These are phyloP conservation scores for Platichthys flesus DNA, from an alignment of 2,113 vertebrate genomes.

Conservation along the genomic window DNA sequence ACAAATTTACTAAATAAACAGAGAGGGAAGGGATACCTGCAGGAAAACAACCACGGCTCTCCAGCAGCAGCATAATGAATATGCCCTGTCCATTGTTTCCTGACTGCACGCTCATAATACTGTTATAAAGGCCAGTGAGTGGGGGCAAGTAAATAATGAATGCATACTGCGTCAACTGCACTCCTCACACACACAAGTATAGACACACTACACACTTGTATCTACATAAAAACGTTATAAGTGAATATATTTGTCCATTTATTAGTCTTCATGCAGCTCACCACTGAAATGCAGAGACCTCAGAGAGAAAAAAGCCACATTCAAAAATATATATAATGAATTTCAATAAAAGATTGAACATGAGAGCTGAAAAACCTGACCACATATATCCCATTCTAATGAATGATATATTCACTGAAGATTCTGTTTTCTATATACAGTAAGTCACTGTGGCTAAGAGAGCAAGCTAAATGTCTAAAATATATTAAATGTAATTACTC, in stretches of 20 bases:
- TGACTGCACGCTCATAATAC: background rate
- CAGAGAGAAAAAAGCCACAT: background rate
- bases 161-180: background rate
- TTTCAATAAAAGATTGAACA: background rate
- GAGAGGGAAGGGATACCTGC: background rate
- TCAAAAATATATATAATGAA: background rate
- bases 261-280: background rate
- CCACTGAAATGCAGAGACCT: background rate
- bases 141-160: constrained; percentile 4
- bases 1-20: constrained; percentile 17
- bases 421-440: constrained; percentile 1
- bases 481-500: constrained; percentile 24
- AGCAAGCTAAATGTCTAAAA: constrained; percentile 12
- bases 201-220: background rate
- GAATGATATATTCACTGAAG: background rate
- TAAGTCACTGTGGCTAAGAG: constrained; percentile 1
- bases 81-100: background rate
- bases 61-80: constrained; percentile 7
- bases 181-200: background rate
- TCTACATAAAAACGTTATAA: background rate
- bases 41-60: constrained; percentile 1
- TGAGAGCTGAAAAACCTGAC: background rate
- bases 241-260: background rate
- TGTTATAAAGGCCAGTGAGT: constrained; percentile 14
- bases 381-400: background rate